A percentile compares a stretch with the other conserved stretches of the same genome.
Evolutionary conservation across 2,113 vertebrate species (phyloP).

Genomic region (Hassar affinis): DNA sequence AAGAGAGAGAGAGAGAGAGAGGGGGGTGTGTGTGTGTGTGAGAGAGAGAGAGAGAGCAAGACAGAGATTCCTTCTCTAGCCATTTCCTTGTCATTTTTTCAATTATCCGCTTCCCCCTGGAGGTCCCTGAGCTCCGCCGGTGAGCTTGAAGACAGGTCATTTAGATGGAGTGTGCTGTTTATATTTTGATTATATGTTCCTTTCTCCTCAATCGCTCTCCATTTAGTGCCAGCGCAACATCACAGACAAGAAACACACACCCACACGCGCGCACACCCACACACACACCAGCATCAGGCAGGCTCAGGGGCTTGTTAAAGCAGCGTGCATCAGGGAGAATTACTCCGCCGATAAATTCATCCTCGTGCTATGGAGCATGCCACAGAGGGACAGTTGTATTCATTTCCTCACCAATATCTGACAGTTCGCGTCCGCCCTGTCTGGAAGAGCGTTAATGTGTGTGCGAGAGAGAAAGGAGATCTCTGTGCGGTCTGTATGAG

Average conservation of each 20-base stretch:
- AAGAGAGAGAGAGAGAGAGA: conserved; percentile 46
- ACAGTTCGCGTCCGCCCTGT: conserved; percentile 24
- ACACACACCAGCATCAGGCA: neutral
- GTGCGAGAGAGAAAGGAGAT: neutral
- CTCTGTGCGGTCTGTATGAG: conserved; percentile 1
- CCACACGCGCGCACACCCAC: conserved; percentile 14
- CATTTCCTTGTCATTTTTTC: conserved; percentile 77
- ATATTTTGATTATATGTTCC: conserved; percentile 72
- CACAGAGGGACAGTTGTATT: conserved; percentile 37
- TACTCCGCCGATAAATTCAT: conserved; percentile 49
- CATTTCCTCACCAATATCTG: conserved; percentile 40
- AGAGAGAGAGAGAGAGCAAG: conserved; percentile 52
- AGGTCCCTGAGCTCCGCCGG: conserved; percentile 59
- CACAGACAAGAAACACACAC: conserved; percentile 3
- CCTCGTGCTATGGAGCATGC: conserved; percentile 26
- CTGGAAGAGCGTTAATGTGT: conserved; percentile 17
- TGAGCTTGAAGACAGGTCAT: conserved; percentile 67
- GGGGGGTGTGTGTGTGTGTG: conserved; percentile 17
- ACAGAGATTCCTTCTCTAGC: conserved; percentile 60
- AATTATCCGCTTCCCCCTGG: conserved; percentile 66
- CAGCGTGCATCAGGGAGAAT: conserved; percentile 41
- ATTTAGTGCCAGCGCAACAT: conserved; percentile 33
- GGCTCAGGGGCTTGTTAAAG: conserved; percentile 46
- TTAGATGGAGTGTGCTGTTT: conserved; percentile 75
- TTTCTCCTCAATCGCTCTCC: conserved; percentile 56